phyloP scores from a whole-genome alignment of 2,888 invertebrate genomes.

The Netelia melanura region DNA sequence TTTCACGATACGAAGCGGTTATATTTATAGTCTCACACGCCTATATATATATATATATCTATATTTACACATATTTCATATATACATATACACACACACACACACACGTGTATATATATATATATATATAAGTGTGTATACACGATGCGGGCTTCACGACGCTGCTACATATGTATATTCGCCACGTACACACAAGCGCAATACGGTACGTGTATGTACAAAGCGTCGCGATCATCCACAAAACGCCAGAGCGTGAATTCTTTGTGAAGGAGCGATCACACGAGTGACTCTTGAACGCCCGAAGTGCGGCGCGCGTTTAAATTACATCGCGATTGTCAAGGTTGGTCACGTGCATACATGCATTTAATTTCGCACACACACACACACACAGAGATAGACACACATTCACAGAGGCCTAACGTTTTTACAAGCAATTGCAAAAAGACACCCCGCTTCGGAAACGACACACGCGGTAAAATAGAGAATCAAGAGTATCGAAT shows the following conservation, averaged over 20 bases:
- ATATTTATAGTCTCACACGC: neutral
- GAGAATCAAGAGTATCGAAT: neutral
- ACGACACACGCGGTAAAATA: neutral
- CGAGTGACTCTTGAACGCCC: slow-evolving; percentile 17
- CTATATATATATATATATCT: neutral
- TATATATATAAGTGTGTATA: neutral
- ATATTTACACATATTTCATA: neutral
- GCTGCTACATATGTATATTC: too few relatives aligned
- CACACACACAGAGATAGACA: neutral
- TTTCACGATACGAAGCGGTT: neutral
- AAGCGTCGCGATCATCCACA: neutral
- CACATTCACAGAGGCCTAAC: slow-evolving; percentile 44
- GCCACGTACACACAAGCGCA: too few relatives aligned
- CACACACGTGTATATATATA: neutral
- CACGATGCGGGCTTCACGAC: neutral
- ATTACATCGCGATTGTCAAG: slow-evolving; percentile 70
- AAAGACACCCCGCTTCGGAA: neutral
- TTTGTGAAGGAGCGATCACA: slow-evolving; percentile 20
- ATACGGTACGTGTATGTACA: neutral
- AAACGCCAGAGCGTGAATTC: slow-evolving; percentile 13
- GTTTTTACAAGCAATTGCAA: neutral
- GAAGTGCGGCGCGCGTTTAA: slow-evolving; percentile 47
- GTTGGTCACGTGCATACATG: slow-evolving; percentile 68
- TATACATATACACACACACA: too few relatives aligned
- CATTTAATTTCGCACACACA: slow-evolving; percentile 16